Base-by-base conservation (phyloP, 1,140 invertebrate genomes). In the Magallana angulata region DNA sequence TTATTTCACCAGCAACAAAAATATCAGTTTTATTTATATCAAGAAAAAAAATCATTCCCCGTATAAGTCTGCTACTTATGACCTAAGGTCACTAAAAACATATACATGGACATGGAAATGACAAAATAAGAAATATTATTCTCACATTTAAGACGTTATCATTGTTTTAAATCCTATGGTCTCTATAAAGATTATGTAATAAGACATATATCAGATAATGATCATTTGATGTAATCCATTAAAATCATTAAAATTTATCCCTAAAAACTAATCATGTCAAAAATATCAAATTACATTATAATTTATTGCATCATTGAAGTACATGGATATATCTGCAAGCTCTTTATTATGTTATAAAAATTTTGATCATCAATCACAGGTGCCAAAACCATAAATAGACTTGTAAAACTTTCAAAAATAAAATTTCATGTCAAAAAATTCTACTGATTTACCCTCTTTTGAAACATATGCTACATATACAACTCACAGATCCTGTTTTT, bases 11-110 rank as follows among this genome's bases (percentile, higher is more conserved):
- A 76, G 68, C 68, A 76, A 18, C 68, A 76, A 76, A 48, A 76
- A 76, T 76, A 76, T 76, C 68, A 76, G 8, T 36, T 76, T 76
- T 76, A 76, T 76, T 76, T 76, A 76, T 76, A 76, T 76, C 24
- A 76, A 14, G 68, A 76, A 76, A 76, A 76, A 48, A 48, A 48
- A 48, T 48, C 12, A 12, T 76, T 76, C 36, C 36, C 18, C 16
- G 11, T 24, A 12, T 12, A 36, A 76, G 68, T 76, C 68, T 76
- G 68, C 2, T 30, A 7, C 36, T 36, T 30, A 76, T 76, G 68
- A 9, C 68, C 68, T 24, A 12, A 9, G 68, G 68, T 76, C 18
- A 76, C 68, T 76, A 18, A 76, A 76, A 76, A 76, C 68, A 76
- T 30, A 76, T 30, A 30, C 18, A 18, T 30, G 68, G 24, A 76